These are phyloP conservation scores for Chaetops frenatus DNA, from an alignment of 2,113 vertebrate genomes.

Conservation along the genomic window DNA sequence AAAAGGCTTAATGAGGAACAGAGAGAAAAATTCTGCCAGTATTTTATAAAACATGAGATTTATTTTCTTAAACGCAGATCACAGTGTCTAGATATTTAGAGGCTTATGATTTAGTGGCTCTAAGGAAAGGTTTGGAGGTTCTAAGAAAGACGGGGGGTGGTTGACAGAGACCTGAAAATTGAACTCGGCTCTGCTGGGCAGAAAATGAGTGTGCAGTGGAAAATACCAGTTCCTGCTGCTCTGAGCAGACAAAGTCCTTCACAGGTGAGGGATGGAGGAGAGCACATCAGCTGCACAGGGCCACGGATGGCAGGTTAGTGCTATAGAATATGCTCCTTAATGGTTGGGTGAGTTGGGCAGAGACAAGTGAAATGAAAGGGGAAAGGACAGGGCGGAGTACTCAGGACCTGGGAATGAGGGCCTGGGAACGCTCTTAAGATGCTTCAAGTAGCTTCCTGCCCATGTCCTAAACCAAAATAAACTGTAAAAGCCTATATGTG, in stretches of 20 bases:
- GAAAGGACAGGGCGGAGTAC: neutral
- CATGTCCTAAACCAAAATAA: neutral
- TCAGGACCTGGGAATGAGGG: neutral
- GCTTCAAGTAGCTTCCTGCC: neutral
- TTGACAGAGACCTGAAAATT: neutral
- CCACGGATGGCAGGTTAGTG: neutral
- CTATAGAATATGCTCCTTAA: neutral
- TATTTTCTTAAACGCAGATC: slow-evolving; percentile 61
- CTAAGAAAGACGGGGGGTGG: neutral
- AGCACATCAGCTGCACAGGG: neutral
- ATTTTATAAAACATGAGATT: slow-evolving; percentile 59
- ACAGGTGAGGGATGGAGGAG: neutral
- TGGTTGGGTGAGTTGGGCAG: neutral
- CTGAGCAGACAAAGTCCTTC: slow-evolving; percentile 5
- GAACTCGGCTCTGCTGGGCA: neutral
- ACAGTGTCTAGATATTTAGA: slow-evolving; percentile 14
- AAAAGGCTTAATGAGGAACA: slow-evolving; percentile 34
- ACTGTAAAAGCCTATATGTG: neutral
- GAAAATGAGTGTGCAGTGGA: neutral
- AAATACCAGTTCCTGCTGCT: neutral
- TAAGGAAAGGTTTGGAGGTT: slow-evolving; percentile 11
- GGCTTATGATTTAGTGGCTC: slow-evolving; percentile 51
- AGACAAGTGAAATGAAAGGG: neutral
- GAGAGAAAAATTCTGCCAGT: neutral
- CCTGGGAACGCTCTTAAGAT: neutral